Evolutionary conservation across 2,888 invertebrate genomes (phyloP), one percentile per base, ranked within the genome.

Genomic region (Megalurothrips usitatus): DNA sequence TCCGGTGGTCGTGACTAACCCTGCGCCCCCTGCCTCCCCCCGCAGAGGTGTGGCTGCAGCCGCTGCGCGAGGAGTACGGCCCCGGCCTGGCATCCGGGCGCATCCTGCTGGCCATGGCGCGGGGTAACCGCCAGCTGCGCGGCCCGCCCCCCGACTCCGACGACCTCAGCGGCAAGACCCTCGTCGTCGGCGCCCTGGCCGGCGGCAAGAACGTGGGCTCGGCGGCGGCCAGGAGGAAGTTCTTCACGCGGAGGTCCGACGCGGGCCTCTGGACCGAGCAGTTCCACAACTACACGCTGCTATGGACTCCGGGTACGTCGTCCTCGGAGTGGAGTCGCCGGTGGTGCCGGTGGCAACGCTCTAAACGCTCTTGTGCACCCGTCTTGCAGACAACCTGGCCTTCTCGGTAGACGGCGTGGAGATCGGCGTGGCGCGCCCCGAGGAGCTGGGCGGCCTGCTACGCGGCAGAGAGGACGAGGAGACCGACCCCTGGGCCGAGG

Each of bases 211-310:
- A 85, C 49, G 82, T 84, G 78, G 86, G 86, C 3, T 79, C 83
- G n/a, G 80, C 78, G 0, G 49, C 49, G 8, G 82, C 84, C 4
- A 82, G 86, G n/a, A 81, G 82, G 19, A 84, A 85, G 23, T 81
- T 84, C 28, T 84, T 83, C 28, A 84, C 86, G 2, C 82, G 84
- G 3, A 85, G 82, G 2, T 82, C 82, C 49, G 80, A 82, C 1
- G 78, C 81, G 1, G 83, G 83, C 23, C 79, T 83, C 4, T 87
- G 87, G 87, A 87, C 86, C 52, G 85, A 87, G 63, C 86, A 86
- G 68, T 90, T 89, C 85, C 90, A 91, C 83, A 85, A 86, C 28
- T 91, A 88, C 84, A 87, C 86, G 17, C 84, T 90, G 0, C 88
- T 88, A 28, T 91, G 91, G 91, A 88, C 86, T 17, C 85, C 85